Evolutionary conservation across 2,888 invertebrate genomes (phyloP).

Genomic region (Thelaira solivaga): DNA sequence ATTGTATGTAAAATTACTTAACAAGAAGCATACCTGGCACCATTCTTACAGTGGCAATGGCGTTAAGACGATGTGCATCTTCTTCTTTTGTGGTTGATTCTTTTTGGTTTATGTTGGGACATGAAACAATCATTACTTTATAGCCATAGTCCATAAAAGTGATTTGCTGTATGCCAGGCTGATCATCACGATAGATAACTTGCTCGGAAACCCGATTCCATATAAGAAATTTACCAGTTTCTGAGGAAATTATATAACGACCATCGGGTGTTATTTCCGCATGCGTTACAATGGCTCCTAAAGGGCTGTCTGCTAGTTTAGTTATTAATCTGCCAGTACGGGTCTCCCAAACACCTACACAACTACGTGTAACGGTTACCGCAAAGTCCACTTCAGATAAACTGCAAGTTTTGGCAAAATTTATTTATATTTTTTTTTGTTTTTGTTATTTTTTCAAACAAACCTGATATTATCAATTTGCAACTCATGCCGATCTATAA

Average conservation of each 20-base stretch:
- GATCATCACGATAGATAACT: conserved; percentile 85
- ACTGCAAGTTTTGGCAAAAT: conserved; percentile 76
- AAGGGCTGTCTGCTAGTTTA: conserved; percentile 92
- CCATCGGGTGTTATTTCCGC: conserved; percentile 92
- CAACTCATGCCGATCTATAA: conserved; percentile 95
- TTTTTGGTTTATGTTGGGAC: conserved; percentile 77
- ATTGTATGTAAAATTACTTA: neutral
- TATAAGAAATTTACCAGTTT: conserved; percentile 92
- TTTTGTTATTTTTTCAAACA: too few relatives aligned
- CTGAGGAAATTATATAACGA: conserved; percentile 90
- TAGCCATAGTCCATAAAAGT: conserved; percentile 76
- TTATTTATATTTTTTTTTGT: too few relatives aligned
- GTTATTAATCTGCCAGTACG: conserved; percentile 89
- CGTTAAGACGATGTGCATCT: conserved; percentile 80
- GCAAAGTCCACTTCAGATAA: conserved; percentile 89
- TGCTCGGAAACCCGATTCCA: conserved; percentile 89
- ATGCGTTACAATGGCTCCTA: conserved; percentile 96
- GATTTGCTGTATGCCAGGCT: conserved; percentile 79
- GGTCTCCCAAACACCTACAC: conserved; percentile 96
- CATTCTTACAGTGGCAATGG: conserved; percentile 83
- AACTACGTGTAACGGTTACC: conserved; percentile 94
- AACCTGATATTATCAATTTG: conserved; percentile 96
- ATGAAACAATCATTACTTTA: conserved; percentile 76
- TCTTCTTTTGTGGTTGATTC: conserved; percentile 81
- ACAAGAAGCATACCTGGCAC: conserved; percentile 81